These are phyloP conservation scores for Hemiscyllium ocellatum DNA, from an alignment of 2,113 vertebrate genomes.

Conservation along the genomic window DNA sequence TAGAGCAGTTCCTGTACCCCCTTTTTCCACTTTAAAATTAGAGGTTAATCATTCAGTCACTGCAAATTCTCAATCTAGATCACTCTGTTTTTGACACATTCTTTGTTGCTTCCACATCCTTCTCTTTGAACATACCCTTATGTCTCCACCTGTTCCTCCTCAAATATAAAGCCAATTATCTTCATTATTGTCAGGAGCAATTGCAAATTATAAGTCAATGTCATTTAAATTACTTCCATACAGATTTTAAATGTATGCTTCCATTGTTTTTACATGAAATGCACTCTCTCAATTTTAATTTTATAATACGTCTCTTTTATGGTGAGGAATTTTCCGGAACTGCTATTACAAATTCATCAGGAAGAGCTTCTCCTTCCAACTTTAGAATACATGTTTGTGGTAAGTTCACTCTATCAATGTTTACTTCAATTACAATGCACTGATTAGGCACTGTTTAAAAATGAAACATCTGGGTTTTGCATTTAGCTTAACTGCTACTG, in stretches of 20 bases:
- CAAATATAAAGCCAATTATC: not conserved
- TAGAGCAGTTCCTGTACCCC: not conserved
- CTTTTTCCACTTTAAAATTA: not conserved
- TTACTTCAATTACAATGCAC: not conserved
- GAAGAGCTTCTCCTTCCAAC: not conserved
- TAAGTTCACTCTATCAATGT: not conserved
- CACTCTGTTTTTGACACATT: not conserved
- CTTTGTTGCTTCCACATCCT: not conserved
- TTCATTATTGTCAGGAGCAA: not conserved
- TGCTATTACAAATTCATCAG: not conserved
- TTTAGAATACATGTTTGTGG: too few species aligned
- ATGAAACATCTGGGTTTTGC: not conserved
- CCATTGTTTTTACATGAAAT: not conserved
- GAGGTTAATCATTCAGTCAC: not conserved
- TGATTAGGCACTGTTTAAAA: not conserved
- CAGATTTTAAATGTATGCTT: not conserved
- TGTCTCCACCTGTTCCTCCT: not conserved
- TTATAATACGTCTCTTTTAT: not conserved
- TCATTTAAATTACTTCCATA: not conserved
- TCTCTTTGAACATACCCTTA: not conserved
- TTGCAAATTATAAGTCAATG: not conserved
- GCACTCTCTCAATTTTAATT: not conserved
- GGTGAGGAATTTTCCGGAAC: not conserved
- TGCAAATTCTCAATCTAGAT: not conserved
- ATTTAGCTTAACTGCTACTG: not conserved